Evolutionary conservation across 64 coral and sea anemone species (phyloP).

Genomic region (Acropora yongei): DNA sequence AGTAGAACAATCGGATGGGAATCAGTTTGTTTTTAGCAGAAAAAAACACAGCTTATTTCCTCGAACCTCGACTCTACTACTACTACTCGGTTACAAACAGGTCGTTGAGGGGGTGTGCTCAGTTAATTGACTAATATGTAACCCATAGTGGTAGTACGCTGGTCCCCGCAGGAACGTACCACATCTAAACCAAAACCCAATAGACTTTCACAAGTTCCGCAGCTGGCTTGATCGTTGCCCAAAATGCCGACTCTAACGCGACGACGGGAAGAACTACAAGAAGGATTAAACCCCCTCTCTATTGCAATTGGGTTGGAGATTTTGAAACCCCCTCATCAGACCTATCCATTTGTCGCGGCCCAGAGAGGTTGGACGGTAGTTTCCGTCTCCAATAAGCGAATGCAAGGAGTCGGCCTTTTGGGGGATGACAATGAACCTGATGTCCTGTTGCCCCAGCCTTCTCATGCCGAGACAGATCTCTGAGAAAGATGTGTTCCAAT

Average conservation of each 20-base stretch:
- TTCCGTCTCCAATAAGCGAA: constrained; percentile 25
- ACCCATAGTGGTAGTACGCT: not conserved
- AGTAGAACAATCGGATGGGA: too few species aligned
- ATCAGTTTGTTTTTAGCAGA: too few species aligned
- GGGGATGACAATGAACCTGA: constrained; percentile 9
- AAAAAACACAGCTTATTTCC: too few species aligned
- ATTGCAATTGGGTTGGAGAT: constrained; percentile 24
- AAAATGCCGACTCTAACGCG: not conserved
- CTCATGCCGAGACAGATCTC: constrained; percentile 62
- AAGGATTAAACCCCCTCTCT: not conserved
- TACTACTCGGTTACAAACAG: not conserved
- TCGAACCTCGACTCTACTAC: too few species aligned
- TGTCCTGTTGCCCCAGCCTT: not conserved
- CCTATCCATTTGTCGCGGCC: constrained; percentile 20
- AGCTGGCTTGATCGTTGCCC: not conserved
- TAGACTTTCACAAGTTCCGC: not conserved
- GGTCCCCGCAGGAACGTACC: not conserved
- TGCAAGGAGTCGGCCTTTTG: constrained; percentile 22
- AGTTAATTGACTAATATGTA: not conserved
- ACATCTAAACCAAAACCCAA: not conserved
- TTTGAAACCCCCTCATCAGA: not conserved
- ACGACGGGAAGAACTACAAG: not conserved
- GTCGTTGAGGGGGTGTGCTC: too few species aligned
- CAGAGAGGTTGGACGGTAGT: not conserved
- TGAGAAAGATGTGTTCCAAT: too few species aligned